phyloP scores from a whole-genome alignment of 2,888 invertebrate species.

The Mesorhabditis spiculigera region DNA sequence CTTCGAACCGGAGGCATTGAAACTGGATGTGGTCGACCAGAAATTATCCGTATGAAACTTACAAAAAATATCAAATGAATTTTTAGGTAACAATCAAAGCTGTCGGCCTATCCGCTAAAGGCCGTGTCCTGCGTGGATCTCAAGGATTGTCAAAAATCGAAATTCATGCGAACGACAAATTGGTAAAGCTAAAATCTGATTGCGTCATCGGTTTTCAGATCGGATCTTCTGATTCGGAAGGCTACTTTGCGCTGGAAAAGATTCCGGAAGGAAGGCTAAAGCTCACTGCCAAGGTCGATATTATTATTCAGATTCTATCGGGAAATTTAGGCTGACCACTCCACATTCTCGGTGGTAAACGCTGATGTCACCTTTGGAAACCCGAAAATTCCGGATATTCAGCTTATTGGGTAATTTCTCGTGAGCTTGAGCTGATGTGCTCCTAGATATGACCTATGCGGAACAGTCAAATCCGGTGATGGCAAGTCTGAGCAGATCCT shows the following conservation, averaged over 20 bases:
- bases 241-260: conserved; percentile 18
- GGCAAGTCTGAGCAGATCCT: conserved; percentile 22
- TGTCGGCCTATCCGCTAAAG: conserved; percentile 25
- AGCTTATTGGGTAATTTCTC: conserved; percentile 22
- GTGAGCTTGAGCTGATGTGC: too few relatives aligned
- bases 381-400: conserved; percentile 27
- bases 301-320: not conserved
- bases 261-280: conserved; percentile 17
- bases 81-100: conserved; percentile 27
- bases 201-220: not conserved
- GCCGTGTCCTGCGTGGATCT: conserved; percentile 17
- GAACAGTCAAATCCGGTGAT: conserved; percentile 26
- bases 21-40: conserved; percentile 21
- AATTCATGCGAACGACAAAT: conserved; percentile 10
- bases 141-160: conserved; percentile 21
- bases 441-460: conserved; percentile 35
- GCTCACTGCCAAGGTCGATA: conserved; percentile 23
- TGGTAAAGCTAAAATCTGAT: not conserved
- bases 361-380: conserved; percentile 20
- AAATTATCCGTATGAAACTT: conserved; percentile 17
- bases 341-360: conserved; percentile 19
- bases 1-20: conserved; percentile 23
- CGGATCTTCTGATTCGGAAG: conserved; percentile 24
- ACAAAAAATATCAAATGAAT: not conserved
- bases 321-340: conserved; percentile 15